phyloP scores from a whole-genome alignment of 1,140 invertebrate species.

The Gerris buenoi region DNA sequence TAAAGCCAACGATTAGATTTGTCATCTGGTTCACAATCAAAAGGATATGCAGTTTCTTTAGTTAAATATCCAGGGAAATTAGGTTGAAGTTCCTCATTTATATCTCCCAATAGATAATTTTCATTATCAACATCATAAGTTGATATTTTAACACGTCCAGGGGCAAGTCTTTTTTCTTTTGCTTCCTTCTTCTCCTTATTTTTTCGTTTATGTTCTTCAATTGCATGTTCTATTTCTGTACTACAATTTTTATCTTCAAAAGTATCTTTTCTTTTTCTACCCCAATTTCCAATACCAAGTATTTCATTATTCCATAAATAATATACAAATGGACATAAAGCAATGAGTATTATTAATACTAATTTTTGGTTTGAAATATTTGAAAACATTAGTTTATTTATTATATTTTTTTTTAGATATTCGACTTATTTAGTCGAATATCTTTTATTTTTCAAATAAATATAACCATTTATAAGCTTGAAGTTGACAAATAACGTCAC shows the following conservation, averaged over 20 bases:
- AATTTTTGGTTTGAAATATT: not conserved
- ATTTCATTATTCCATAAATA: not conserved
- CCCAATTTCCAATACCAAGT: not conserved
- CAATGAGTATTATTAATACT: not conserved
- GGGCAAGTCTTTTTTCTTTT: not conserved
- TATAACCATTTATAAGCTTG: not conserved
- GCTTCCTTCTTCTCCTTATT: not conserved
- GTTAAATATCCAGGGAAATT: not conserved
- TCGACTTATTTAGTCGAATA: not conserved
- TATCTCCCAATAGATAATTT: not conserved
- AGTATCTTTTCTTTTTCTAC: not conserved
- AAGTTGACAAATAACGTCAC: not conserved
- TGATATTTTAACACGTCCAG: not conserved
- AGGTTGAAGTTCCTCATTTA: not conserved
- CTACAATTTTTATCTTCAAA: not conserved
- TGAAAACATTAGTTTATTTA: not conserved
- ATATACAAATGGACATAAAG: not conserved
- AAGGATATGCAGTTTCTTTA: not conserved
- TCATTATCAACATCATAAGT: not conserved
- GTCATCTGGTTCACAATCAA: not conserved
- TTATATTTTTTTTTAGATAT: not conserved
- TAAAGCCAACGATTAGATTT: not conserved
- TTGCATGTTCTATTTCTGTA: not conserved
- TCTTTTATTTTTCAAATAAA: not conserved
- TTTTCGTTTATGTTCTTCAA: not conserved